A percentile compares a stretch with the other conserved stretches of the same genome.
Evolutionary conservation across 2,113 vertebrate genomes (phyloP).

Genomic region (Mastomys natalensis): DNA sequence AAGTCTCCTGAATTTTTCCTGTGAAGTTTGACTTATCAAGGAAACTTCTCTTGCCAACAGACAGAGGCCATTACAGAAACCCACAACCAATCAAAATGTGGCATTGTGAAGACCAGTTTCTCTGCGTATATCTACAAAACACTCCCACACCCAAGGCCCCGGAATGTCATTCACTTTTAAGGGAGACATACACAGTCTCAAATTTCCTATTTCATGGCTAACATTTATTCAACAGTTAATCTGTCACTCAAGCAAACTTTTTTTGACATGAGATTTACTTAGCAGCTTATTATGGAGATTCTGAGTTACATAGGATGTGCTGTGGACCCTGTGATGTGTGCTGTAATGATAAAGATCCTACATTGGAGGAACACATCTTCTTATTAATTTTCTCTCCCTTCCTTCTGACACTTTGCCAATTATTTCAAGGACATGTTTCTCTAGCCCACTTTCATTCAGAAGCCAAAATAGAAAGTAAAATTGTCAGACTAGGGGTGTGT

Average conservation of each 20-base stretch:
- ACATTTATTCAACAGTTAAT: background rate
- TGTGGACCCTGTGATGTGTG: background rate
- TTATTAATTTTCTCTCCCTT: background rate
- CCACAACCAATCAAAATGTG: background rate
- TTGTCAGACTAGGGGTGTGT: background rate
- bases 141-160: background rate
- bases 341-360: background rate
- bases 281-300: background rate
- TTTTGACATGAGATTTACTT: background rate
- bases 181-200: background rate
- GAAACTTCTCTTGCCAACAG: background rate
- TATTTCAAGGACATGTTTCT: background rate
- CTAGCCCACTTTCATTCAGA: background rate
- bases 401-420: background rate
- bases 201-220: background rate
- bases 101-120: background rate
- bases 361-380: background rate
- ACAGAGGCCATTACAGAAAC: background rate
- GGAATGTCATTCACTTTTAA: slow-evolving; percentile 1
- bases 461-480: background rate
- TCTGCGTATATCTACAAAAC: background rate
- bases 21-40: background rate
- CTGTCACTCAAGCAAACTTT: background rate
- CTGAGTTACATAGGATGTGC: background rate
- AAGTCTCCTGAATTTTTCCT: background rate